A percentile compares a stretch with the other conserved stretches of the same genome.
Conservation (phyloP, 1,140 invertebrate genomes). For the Himalopsyche phryganea region DNA sequence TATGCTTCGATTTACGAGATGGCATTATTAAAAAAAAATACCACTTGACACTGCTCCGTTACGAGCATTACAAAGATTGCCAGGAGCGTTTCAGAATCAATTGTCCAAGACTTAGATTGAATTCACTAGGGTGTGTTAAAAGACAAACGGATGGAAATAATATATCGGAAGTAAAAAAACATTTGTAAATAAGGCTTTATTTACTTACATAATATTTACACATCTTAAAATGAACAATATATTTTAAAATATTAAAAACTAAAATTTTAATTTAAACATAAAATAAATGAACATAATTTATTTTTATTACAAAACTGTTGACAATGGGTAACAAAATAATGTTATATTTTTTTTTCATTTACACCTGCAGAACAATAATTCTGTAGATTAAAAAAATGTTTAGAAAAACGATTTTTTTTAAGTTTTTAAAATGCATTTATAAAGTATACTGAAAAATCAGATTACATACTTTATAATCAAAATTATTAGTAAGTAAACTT, state of each 20-base stretch:
- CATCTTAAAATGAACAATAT: background rate
- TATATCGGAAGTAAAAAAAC: too few relatives aligned
- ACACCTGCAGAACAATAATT: too few relatives aligned
- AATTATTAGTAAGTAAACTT: background rate
- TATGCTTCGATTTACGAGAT: too few relatives aligned
- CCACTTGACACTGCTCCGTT: too few relatives aligned
- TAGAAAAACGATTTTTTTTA: background rate
- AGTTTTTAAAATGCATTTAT: background rate
- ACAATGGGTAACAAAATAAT: background rate
- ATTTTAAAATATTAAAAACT: background rate
- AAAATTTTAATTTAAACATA: conserved; percentile 1
- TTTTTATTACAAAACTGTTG: background rate
- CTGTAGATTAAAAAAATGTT: too few relatives aligned
- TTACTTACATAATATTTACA: background rate
- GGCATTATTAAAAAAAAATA: too few relatives aligned
- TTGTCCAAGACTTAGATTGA: too few relatives aligned
- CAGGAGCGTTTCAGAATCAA: too few relatives aligned
- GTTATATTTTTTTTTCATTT: background rate
- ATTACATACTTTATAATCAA: background rate
- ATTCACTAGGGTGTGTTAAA: too few relatives aligned
- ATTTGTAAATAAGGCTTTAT: too few relatives aligned
- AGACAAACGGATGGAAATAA: too few relatives aligned
- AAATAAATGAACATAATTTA: background rate
- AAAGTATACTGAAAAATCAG: background rate
- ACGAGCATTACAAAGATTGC: too few relatives aligned